A percentile compares a stretch with the other conserved stretches of the same genome.
phyloP scores from a whole-genome alignment of 2,797 vertebrate genomes.

The Aulostomus chinensis region DNA sequence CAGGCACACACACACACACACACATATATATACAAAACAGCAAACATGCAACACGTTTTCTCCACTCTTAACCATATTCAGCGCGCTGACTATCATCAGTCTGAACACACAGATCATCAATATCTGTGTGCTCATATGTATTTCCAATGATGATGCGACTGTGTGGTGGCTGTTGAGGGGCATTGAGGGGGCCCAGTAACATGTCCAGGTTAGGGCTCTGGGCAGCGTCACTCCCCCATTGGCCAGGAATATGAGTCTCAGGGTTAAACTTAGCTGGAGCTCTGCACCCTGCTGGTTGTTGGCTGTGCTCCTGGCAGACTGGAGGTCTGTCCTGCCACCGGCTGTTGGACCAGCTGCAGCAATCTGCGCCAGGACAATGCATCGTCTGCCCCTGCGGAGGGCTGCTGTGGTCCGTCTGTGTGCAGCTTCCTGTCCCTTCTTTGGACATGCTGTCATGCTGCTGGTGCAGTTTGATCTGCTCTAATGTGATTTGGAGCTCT shows the following conservation, averaged over 20 bases:
- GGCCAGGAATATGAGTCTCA: constrained; percentile 53
- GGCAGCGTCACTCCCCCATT: constrained; percentile 10
- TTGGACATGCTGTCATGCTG: constrained; percentile 52
- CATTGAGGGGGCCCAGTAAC: constrained; percentile 9
- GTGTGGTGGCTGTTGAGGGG: constrained; percentile 6
- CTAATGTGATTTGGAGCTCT: constrained; percentile 78
- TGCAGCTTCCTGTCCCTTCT: constrained; percentile 26
- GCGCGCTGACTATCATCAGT: too few species aligned
- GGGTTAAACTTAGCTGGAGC: constrained; percentile 28
- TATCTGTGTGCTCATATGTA: constrained; percentile 21
- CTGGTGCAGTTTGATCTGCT: constrained; percentile 48
- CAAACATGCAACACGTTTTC: neutral
- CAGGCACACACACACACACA: too few species aligned
- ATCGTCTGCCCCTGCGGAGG: constrained; percentile 32
- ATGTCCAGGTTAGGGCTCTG: constrained; percentile 28
- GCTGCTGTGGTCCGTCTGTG: constrained; percentile 30
- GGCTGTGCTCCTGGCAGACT: constrained; percentile 36
- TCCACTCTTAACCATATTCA: constrained; percentile 15
- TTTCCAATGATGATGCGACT: constrained; percentile 24
- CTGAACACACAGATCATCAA: constrained; percentile 17
- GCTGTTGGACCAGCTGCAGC: constrained; percentile 8
- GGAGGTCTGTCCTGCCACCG: constrained; percentile 31
- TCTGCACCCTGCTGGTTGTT: constrained; percentile 22
- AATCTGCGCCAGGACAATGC: constrained; percentile 15
- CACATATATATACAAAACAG: too few species aligned